Evolutionary conservation across 2,888 invertebrate species (phyloP), one percentile per base, ranked within the genome.

Genomic region (Drosophila pseudotalamancana): DNA sequence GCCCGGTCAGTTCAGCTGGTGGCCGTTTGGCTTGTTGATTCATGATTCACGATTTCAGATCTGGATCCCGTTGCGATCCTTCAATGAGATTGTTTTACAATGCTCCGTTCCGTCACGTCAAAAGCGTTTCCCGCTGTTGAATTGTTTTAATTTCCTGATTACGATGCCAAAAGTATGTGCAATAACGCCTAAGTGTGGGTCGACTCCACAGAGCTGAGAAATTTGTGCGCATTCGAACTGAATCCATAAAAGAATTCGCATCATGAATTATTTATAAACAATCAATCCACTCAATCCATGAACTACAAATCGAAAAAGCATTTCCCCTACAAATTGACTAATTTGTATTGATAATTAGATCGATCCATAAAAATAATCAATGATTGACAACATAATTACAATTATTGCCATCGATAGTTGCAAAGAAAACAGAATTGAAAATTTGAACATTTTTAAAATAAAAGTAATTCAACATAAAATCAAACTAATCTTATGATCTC

Each of bases 41-140:
- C 27, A 23, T 37, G 40, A 53, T 69, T 54, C 27, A 23, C 34
- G 40, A 9, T 53, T 46, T 51, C 45, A 40, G 60, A 48, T 31
- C 74, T 77, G 81, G 70, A 85, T 81, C 85, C 85, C 83, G 82
- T 78, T 82, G 85, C 55, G 80, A 87, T 84, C 83, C 51, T 77
- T 46, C 92, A 91, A 31, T 49, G 55, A 46, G 71, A 77, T 86
- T 79, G 73, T 56, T 63, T 60, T 57, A 50, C 49, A 66, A 46
- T 59, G 39, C 57, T n/a, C n/a, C 37, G 40, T 21, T 18, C 29
- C 43, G 39, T 25, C 40, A 57, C 19, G 23, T 25, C 19, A 40
- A 12, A 55, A 6, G 29, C 54, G 71, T 51, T 34, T 37, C 77
- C 77, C 63, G 77, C 77, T 77, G 77, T 53, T 59, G 65, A 65